Conservation (phyloP, 2,113 vertebrate genomes). For the Rhizomys pruinosus region DNA sequence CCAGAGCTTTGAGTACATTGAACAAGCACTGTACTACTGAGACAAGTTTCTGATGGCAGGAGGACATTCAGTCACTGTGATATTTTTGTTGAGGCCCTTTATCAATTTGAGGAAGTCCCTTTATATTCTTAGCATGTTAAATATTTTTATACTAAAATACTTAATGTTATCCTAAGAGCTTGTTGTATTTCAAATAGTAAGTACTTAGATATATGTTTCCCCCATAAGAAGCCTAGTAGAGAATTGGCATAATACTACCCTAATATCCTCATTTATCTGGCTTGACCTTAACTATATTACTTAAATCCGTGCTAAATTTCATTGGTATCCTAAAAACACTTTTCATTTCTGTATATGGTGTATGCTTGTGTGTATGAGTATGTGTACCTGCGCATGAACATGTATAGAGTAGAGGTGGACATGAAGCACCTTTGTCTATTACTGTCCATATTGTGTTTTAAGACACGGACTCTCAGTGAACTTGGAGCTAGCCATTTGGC, state of each 20-base stretch:
- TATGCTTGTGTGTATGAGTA: background rate
- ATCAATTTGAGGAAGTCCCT: background rate
- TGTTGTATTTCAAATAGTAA: background rate
- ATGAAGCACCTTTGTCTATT: background rate
- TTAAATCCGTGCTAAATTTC: conserved; percentile 30
- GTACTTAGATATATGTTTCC: background rate
- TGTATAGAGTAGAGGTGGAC: too few species aligned
- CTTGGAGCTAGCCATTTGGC: background rate
- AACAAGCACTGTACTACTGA: background rate
- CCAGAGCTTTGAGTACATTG: background rate
- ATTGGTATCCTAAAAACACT: background rate
- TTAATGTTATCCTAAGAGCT: conserved; percentile 1
- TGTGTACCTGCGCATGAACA: background rate
- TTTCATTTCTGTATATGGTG: background rate
- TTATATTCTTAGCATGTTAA: background rate
- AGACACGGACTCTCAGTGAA: background rate
- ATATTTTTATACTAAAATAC: background rate
- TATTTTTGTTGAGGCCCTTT: background rate
- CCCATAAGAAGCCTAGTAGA: background rate
- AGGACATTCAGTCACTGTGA: background rate
- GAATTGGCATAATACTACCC: background rate
- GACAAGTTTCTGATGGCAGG: background rate
- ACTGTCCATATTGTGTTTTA: background rate
- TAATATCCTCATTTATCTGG: background rate
- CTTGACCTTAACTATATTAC: background rate